These are phyloP conservation scores for Acanthornis magna DNA, from an alignment of 2,797 vertebrate species.

Conservation along the genomic window DNA sequence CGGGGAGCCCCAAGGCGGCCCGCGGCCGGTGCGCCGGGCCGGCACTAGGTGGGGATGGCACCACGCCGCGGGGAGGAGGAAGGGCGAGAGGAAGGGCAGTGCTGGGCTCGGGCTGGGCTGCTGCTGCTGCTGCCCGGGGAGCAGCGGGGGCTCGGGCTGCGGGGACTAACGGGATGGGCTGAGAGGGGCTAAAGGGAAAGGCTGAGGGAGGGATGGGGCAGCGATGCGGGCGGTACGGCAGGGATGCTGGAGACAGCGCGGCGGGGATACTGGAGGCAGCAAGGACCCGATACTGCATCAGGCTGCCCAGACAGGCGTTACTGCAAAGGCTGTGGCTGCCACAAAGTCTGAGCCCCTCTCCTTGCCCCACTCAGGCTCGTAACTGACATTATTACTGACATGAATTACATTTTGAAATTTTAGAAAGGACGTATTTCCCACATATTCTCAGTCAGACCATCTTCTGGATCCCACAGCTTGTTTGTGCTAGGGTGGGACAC, in stretches of 20 bases:
- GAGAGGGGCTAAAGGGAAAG: not conserved
- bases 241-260: not conserved
- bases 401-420: not conserved
- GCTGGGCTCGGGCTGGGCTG: not conserved
- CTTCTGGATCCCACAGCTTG: not conserved
- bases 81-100: not conserved
- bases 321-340: not conserved
- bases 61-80: not conserved
- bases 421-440: not conserved
- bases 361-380: not conserved
- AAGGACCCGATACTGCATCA: not conserved
- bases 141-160: not conserved
- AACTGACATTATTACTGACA: not conserved
- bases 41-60: constrained; percentile 54
- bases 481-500: too few relatives aligned
- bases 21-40: not conserved
- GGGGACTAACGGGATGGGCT: not conserved
- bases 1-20: not conserved
- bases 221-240: not conserved
- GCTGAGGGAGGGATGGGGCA: not conserved
- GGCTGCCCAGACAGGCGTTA: not conserved
- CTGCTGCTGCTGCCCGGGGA: not conserved
- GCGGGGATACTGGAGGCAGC: not conserved
- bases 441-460: not conserved
- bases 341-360: not conserved